Evolutionary conservation across 1,140 invertebrate species (phyloP), one percentile per base, ranked within the genome.

Genomic region (Drosophila suzukii): DNA sequence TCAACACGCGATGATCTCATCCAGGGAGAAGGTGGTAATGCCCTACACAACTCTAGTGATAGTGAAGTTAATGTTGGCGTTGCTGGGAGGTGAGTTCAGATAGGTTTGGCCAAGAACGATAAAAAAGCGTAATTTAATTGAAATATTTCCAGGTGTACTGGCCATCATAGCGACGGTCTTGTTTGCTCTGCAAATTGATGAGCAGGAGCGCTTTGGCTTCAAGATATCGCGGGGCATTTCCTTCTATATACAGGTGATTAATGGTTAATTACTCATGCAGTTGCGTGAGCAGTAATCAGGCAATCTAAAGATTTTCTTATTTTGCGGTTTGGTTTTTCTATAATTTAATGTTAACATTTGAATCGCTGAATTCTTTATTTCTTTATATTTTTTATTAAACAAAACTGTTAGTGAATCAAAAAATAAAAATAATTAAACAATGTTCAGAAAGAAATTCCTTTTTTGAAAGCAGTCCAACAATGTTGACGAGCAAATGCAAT

Each of bases 1-100:
- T 34, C 96, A 97, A 92, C 93, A 97, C 49, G 95, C 96, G 43
- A 97, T 97, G 96, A 95, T 97, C 74, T 95, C 95, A 39, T 96
- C 96, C 43, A 96, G 95, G 86, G 96, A 97, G 90, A 94, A 95
- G 83, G 95, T 97, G 30, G 94, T 96, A 43, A 93, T 97, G 83
- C 95, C 95, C 74, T 97, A 97, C 92, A 95, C 94, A 51, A 93
- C 94, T 50, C 94, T 95, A 12, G 94, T 97, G 49, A 95, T 96
- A 91, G 93, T 94, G 73, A 97, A 97, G 93, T 93, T 97, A 47
- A 95, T 96, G 17, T 91, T 97, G 55, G 94, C 95, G 10, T 93
- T 97, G 38, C 88, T 97, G 76, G 95, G 96, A 72, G 95, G 97
- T 97, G 93, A 95, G 95, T 95, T 20, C 32, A 8, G 6, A 34